Percentiles rank a stretch among this genome's conserved stretches.
Evolutionary conservation across 2,113 vertebrate species (phyloP).

Genomic region (Castor canadensis): DNA sequence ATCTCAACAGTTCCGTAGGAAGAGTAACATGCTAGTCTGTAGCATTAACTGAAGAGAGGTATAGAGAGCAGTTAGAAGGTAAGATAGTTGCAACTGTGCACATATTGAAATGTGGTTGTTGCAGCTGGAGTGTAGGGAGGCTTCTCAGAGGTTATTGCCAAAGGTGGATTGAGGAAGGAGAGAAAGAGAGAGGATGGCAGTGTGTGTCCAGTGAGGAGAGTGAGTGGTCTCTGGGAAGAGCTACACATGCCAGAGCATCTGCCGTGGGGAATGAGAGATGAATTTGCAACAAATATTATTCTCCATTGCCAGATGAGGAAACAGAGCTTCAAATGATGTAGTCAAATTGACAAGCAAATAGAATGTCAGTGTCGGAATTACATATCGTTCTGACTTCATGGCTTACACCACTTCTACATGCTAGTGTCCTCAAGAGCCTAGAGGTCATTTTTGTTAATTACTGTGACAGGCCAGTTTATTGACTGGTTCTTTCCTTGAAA

Average conservation of each 20-base stretch:
- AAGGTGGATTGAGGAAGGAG: not conserved
- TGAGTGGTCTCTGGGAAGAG: too few relatives aligned
- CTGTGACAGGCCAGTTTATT: not conserved
- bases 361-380: not conserved
- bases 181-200: not conserved
- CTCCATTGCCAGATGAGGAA: not conserved
- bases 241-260: not conserved
- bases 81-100: not conserved
- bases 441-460: not conserved
- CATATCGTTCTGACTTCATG: not conserved
- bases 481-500: not conserved
- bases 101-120: fast-evolving
- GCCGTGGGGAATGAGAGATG: fast-evolving
- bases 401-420: not conserved
- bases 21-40: not conserved
- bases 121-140: not conserved
- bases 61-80: not conserved
- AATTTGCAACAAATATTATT: not conserved
- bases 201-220: not conserved
- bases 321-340: not conserved
- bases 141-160: not conserved
- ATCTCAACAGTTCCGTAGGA: not conserved
- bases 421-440: not conserved
- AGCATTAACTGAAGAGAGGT: not conserved
- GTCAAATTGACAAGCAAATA: not conserved